Conservation (phyloP, 2,113 vertebrate species). For the Poecilia latipinna region DNA sequence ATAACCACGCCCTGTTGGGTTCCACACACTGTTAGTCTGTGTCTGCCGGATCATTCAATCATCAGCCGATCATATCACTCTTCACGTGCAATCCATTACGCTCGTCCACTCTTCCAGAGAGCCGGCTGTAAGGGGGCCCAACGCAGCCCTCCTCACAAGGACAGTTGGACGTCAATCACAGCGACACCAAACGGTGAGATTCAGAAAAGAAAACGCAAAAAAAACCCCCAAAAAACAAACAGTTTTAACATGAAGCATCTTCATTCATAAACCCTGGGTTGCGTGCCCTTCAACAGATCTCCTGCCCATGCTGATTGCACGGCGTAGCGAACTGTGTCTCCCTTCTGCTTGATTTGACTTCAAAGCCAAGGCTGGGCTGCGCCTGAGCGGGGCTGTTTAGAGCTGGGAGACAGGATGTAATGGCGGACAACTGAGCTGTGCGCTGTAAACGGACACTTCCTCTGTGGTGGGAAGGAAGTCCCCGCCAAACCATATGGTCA, state of each 20-base stretch:
- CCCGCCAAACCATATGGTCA: slow-evolving; percentile 70
- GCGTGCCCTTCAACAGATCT: slow-evolving; percentile 29
- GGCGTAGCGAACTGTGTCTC: slow-evolving; percentile 54
- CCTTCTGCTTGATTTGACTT: slow-evolving; percentile 68
- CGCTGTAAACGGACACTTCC: slow-evolving; percentile 74
- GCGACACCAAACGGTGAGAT: slow-evolving; percentile 7
- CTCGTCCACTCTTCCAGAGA: slow-evolving; percentile 45
- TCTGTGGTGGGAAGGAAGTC: slow-evolving; percentile 66
- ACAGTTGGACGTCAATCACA: slow-evolving; percentile 58
- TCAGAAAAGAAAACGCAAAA: neutral
- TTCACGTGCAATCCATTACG: slow-evolving; percentile 52
- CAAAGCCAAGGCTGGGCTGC: slow-evolving; percentile 51
- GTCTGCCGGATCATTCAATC: slow-evolving; percentile 63
- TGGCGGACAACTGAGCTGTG: slow-evolving; percentile 65
- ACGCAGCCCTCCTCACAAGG: slow-evolving; percentile 52
- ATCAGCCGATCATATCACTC: slow-evolving; percentile 59
- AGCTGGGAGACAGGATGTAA: slow-evolving; percentile 68
- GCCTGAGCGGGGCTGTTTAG: slow-evolving; percentile 47
- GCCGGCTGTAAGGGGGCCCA: slow-evolving; percentile 52
- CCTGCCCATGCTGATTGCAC: slow-evolving; percentile 52
- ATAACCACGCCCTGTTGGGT: slow-evolving; percentile 68
- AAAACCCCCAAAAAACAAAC: neutral
- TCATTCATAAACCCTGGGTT: slow-evolving; percentile 27
- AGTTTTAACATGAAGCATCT: neutral
- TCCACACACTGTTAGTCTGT: slow-evolving; percentile 56